A percentile compares a stretch with the other conserved stretches of the same genome.
Conservation (phyloP, 2,113 vertebrate species). For the Phrynosoma platyrhinos region DNA sequence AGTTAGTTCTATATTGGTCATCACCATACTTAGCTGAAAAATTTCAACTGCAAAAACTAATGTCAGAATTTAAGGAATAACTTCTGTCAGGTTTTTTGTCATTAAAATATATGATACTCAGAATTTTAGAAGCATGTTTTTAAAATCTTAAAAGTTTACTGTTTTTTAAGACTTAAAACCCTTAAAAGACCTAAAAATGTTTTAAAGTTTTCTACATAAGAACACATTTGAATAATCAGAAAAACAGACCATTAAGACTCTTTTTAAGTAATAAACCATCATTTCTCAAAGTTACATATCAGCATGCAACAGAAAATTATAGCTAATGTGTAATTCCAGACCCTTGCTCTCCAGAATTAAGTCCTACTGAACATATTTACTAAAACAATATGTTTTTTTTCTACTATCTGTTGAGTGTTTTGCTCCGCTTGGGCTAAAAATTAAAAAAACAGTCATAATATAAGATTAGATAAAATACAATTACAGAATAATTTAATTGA, state of each 20-base stretch:
- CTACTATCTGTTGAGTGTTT: not conserved
- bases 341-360: not conserved
- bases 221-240: not conserved
- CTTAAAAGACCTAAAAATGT: no score
- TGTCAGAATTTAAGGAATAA: not conserved
- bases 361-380: not conserved
- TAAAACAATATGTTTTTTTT: not conserved
- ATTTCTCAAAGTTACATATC: not conserved
- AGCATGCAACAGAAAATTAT: not conserved
- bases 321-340: not conserved
- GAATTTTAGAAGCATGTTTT: conserved; percentile 30
- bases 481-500: not conserved
- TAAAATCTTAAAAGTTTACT: not conserved
- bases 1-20: not conserved
- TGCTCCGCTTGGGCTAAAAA: not conserved
- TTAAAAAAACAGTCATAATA: not conserved
- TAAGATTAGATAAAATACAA: not conserved
- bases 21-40: no score
- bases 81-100: conserved; percentile 15
- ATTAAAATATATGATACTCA: conserved; percentile 28
- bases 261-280: no score
- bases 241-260: not conserved
- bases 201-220: not conserved
- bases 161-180: no score
- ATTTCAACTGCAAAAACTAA: no score